Conservation (phyloP, 2,797 vertebrate species). For the Neopelma chrysocephalum region DNA sequence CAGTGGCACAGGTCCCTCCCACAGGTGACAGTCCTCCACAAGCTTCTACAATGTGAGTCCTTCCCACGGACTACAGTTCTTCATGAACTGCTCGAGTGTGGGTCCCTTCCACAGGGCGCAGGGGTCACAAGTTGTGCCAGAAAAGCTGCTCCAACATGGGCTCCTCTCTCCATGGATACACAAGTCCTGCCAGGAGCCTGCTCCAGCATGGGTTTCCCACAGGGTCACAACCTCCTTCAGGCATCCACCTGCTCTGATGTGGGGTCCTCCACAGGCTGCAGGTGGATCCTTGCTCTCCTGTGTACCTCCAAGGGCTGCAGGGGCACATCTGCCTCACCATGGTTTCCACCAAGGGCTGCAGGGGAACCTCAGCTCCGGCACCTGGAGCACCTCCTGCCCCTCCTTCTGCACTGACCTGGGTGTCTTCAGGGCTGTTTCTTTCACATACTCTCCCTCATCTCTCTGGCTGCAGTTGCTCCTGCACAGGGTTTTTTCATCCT, state of each 20-base stretch:
- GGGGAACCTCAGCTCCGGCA: background rate
- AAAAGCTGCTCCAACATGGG: background rate
- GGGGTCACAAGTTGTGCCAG: background rate
- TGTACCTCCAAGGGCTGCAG: background rate
- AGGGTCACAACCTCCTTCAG: background rate
- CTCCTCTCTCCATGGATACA: fast-evolving
- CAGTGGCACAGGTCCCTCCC: background rate
- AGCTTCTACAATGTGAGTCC: background rate
- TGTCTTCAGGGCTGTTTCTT: background rate
- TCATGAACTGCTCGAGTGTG: background rate
- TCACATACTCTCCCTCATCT: background rate
- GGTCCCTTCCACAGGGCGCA: background rate
- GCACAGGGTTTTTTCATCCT: background rate
- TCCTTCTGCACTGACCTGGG: background rate
- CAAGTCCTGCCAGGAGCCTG: background rate
- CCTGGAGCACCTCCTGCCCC: background rate
- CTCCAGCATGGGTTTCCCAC: background rate
- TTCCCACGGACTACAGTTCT: background rate
- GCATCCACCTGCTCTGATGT: background rate
- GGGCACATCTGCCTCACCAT: background rate
- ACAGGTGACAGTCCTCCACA: background rate
- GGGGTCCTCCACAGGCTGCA: background rate
- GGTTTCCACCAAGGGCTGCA: background rate
- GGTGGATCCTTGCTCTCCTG: too few species aligned
- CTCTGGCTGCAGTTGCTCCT: background rate